Evolutionary conservation across 2,113 vertebrate species (phyloP), one percentile per base, ranked within the genome.

Genomic region (Apodemus sylvaticus): DNA sequence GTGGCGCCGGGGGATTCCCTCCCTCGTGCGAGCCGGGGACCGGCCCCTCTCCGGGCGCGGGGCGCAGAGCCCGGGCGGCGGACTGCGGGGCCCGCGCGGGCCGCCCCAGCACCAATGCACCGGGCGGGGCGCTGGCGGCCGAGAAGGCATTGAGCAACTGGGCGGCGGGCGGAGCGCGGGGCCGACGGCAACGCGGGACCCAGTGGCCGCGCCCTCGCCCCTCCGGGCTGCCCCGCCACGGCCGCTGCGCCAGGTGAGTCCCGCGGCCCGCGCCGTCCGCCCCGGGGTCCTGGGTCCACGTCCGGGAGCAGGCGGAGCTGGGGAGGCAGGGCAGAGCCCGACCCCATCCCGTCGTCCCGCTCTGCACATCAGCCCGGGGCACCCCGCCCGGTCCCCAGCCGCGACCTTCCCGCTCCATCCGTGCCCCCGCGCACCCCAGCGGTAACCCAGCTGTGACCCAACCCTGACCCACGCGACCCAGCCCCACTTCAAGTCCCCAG

Each of bases 1-100:
- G 97, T 94, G 97, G 95, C 82, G 51, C 88, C 45, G 90, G 97
- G 97, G 97, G 96, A 97, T 98, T 98, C 97, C 97, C 96, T 97
- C 97, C 96, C 95, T 97, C 90, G 95, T 97, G 97, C 90, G 73
- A 90, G 92, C 92, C 0, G 94, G 73, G 85, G 73, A 94, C 94
- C 78, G 91, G 95, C 97, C 92, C 94, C 95, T 97, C 97, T 96
- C 90, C 70, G 39, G 62, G 94, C 95, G 29, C 73, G 88, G 73
- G 82, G 94, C 94, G 86, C 94, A 74, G 93, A 93, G 96, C 90
- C 19, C 26, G 79, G 89, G 71, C 16, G 90, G 42, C 62, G 94
- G 42, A 90, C 73, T 3, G 62, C 58, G 58, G 10, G 92, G 87
- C 58, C 22, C 53, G 34, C 89, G 64, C 89, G 12, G 34, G 94